phyloP scores from a whole-genome alignment of 2,113 vertebrate genomes.

The Monarcha castaneiventris region DNA sequence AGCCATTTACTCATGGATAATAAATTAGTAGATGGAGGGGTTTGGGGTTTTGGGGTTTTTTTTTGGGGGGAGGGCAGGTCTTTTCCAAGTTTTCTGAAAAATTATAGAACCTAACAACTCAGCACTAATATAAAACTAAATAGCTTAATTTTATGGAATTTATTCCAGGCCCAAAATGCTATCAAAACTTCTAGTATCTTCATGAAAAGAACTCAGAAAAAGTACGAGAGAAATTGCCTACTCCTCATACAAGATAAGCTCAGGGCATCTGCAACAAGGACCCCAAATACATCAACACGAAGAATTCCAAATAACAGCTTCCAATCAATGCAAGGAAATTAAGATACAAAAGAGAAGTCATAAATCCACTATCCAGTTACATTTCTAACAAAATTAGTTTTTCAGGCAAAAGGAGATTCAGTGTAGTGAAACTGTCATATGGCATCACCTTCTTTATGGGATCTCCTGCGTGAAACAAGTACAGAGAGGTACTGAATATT shows the following conservation, averaged over 20 bases:
- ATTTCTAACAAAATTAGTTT: neutral
- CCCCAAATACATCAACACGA: neutral
- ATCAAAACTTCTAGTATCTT: neutral
- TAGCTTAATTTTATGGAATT: neutral
- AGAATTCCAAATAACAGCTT: neutral
- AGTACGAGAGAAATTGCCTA: neutral
- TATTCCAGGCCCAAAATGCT: neutral
- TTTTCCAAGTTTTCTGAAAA: neutral
- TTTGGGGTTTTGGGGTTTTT: neutral
- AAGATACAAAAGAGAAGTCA: neutral
- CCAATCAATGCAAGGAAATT: neutral
- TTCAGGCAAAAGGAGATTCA: neutral
- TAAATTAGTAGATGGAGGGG: neutral
- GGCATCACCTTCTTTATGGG: neutral
- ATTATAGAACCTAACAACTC: neutral
- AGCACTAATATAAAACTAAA: neutral
- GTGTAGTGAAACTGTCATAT: neutral
- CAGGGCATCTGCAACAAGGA: neutral
- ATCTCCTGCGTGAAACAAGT: neutral
- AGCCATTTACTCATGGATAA: neutral
- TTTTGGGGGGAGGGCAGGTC: accelerated
- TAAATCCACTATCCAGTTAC: neutral
- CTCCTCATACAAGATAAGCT: neutral
- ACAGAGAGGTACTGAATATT: neutral
- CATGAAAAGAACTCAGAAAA: neutral